Evolutionary conservation across 2,888 invertebrate genomes (phyloP), one percentile per base, ranked within the genome.

Genomic region (Calliphora vomitoria): DNA sequence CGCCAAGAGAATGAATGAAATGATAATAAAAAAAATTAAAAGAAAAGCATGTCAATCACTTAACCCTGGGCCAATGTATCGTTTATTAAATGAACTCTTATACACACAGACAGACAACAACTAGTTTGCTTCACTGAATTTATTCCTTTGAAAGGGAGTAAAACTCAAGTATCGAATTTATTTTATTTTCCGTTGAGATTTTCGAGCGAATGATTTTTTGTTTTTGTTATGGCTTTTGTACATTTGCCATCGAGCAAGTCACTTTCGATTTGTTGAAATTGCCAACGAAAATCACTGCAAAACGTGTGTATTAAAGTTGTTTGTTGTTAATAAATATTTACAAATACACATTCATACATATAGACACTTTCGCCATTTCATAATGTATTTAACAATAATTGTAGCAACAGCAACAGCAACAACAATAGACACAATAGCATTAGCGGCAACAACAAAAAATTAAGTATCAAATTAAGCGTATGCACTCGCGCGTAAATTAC

Each of bases 401-500:
- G 62, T 38, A 62, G 69, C 18, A 64, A 81, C 1, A 68, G 68
- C 1, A 71, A 53, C 44, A 64, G 25, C 25, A 53, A 38, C 11
- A 76, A 10, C 53, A 64, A 79, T 13, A 66, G 53, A 78, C 38
- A 62, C 15, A 62, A n/a, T 10, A 66, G 68, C 18, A 64, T 25
- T 20, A 44, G 60, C 18, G 38, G 20, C 20, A 64, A 72, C 25
- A 60, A 13, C 15, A 55, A 75, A 74, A 86, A 81, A 62, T 60
- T 68, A 82, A 82, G 82, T 71, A 79, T 75, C 79, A 64, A 86
- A 86, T 86, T 86, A 86, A 82, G 64, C 79, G 79, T 69, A 81
- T 81, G 84, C 84, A 81, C 81, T 87, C 87, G 87, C 75, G 84
- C 87, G 87, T 64, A 84, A 87, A 87, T 81, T 84, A 87, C 87